Evolutionary conservation across 1,140 invertebrate species (phyloP), one percentile per base, ranked within the genome.

Genomic region (Drosophila tristis): DNA sequence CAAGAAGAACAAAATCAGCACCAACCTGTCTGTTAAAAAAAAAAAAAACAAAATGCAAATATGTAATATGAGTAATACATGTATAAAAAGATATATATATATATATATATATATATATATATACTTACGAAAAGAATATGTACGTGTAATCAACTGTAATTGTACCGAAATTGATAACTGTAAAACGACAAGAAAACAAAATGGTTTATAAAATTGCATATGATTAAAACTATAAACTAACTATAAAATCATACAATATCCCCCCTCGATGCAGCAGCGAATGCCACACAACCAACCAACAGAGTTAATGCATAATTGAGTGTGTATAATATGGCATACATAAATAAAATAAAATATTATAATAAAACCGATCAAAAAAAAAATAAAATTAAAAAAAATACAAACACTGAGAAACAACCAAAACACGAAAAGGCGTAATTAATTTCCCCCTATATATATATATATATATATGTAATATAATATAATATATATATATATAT

Each of bases 91-190:
- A 74, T 56, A 63, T 63, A 66, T 35, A 75, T 74, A 79, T 45
- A 50, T 49, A 16, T 16, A 16, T 16, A 16, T 16, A 74, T 56
- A 63, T 63, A 66, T 35, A 75, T 74, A 72, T 65, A 68, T 67
- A 77, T 39, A 63, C 26, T 39, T 39, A 39, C 11, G 4, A 43
- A 48, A 70, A 63, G 60, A 56, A 78, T 53, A 62, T 55, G 64
- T 53, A 62, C 49, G 64, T 72, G 72, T 71, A 78, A 62, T 74
- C 65, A 70, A 63, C 56, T 70, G 66, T 80, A 85, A 89, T 74
- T 89, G 79, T 90, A 89, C 73, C 85, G 78, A 85, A 79, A 85
- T 89, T 89, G 75, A 90, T 85, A 80, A 80, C 51, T 87, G 85
- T 89, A 90, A 89, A 78, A 78, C 77, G 64, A 80, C 47, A 57